Base-by-base conservation (phyloP, 2,797 vertebrate species). In the Lycodopsis pacificus region DNA sequence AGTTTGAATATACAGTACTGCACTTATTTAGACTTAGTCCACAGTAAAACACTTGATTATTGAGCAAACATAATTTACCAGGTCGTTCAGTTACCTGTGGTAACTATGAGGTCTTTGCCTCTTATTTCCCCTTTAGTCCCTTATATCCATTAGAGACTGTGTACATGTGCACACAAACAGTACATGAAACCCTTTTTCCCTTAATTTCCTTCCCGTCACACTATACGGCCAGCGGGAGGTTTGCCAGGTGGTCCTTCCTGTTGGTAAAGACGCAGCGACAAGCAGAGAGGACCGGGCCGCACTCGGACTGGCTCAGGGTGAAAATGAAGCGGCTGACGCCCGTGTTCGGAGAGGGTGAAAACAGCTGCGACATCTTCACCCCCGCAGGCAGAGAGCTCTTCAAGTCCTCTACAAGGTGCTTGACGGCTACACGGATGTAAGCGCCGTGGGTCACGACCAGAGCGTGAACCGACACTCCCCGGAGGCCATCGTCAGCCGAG, bases 401-500 rank as follows among this genome's bases (percentile, higher is more conserved):
- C 6, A 97, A 92, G 79, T 98, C 96, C 40, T 96, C 96, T 65
- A 98, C 91, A 7, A 99, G 95, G 91, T 99, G 97, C 73, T 78
- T 89, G 25, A 97, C 75, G 84, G 96, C 96, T 53, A 95, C 94
- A 17, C 94, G 96, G 92, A 99, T 98, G 90, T 96, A 99, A 3
- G 97, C 97, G 0, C 98, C 97, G 0, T 99, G 98, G 91, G 97
- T 98, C 86, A 99, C 97, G 30, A 96, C 95, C 80, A 99, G 90
- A 38, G 94, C 88, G 65, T 96, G 97, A 81, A 95, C 91, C 1
- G 78, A 79, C 56, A 96, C 63, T 0, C 77, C 89, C 6, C 56
- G 67, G 0, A 89, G 72, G 0, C 82, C 91, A 1, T 91, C 80
- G 0, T 77, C 65, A 1, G 89, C 72, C 3, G 79, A 83, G 9